These are phyloP conservation scores for Enteromius paludinosus DNA, from an alignment of 2,797 vertebrate genomes.

Conservation along the genomic window DNA sequence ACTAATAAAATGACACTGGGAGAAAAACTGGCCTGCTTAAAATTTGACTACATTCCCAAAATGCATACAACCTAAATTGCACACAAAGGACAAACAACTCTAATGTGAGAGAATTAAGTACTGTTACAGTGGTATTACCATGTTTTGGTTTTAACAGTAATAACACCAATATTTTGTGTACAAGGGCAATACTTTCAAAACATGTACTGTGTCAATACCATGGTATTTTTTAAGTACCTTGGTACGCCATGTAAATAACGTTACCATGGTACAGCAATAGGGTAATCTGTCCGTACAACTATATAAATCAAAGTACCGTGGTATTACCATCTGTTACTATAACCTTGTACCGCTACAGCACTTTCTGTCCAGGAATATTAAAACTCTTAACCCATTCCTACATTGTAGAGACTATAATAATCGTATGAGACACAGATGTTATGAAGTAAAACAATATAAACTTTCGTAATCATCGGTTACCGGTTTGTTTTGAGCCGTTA, in stretches of 20 bases:
- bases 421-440: neutral
- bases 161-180: neutral
- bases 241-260: neutral
- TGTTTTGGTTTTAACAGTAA: neutral
- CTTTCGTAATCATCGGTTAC: neutral
- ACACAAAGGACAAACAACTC: neutral
- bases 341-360: neutral
- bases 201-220: neutral
- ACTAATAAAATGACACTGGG: neutral
- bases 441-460: neutral
- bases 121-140: neutral
- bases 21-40: neutral
- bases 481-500: conserved; percentile 20
- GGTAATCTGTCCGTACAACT: neutral
- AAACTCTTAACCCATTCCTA: neutral
- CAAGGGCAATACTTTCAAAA: neutral
- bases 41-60: neutral
- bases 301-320: conserved; percentile 9
- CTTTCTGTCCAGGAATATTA: neutral
- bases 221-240: neutral
- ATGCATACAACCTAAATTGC: too few species aligned
- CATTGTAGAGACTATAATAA: neutral
- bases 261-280: neutral
- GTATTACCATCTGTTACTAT: conserved; percentile 1
- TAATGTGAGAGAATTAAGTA: neutral